Percentiles rank a stretch among this genome's conserved stretches.
Conservation (phyloP, 2,888 invertebrate species). For the Cheilosia vernalis region DNA sequence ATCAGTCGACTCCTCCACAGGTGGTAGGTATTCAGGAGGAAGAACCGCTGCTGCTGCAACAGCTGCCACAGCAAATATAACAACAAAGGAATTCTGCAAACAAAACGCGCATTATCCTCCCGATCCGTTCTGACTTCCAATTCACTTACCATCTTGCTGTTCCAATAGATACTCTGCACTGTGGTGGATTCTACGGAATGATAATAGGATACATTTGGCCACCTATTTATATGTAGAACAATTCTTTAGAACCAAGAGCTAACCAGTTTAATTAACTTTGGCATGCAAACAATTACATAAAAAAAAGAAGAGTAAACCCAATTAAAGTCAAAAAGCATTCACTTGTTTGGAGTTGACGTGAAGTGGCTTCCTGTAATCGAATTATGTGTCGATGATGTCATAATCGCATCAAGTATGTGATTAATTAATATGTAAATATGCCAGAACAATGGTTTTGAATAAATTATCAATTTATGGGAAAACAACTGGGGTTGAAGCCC, state of each 20-base stretch:
- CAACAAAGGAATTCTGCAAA: slow-evolving; percentile 25
- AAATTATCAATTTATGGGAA: slow-evolving; percentile 9
- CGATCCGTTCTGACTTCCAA: background rate
- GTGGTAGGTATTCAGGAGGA: slow-evolving; percentile 42
- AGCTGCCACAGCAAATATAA: slow-evolving; percentile 24
- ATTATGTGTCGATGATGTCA: slow-evolving; percentile 38
- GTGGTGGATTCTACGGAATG: slow-evolving; percentile 48
- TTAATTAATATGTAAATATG: slow-evolving; percentile 33
- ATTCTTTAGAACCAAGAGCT: slow-evolving; percentile 8
- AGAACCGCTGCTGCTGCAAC: slow-evolving; percentile 79
- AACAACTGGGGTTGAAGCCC: background rate
- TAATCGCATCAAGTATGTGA: slow-evolving; percentile 34
- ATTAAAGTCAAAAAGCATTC: slow-evolving; percentile 10
- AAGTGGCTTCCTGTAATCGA: slow-evolving; percentile 35
- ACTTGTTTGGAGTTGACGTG: background rate
- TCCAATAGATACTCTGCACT: slow-evolving; percentile 29
- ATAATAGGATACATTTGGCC: slow-evolving; percentile 26
- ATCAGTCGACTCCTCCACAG: slow-evolving; percentile 38
- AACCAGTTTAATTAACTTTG: slow-evolving; percentile 34
- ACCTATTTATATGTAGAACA: slow-evolving; percentile 59
- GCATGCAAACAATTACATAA: slow-evolving; percentile 5
- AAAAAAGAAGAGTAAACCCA: background rate
- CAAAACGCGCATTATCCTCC: background rate
- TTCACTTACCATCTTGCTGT: slow-evolving; percentile 32
- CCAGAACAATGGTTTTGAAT: slow-evolving; percentile 23